Conservation (phyloP, 2,888 invertebrate species). For the Flexamia atlantica region DNA sequence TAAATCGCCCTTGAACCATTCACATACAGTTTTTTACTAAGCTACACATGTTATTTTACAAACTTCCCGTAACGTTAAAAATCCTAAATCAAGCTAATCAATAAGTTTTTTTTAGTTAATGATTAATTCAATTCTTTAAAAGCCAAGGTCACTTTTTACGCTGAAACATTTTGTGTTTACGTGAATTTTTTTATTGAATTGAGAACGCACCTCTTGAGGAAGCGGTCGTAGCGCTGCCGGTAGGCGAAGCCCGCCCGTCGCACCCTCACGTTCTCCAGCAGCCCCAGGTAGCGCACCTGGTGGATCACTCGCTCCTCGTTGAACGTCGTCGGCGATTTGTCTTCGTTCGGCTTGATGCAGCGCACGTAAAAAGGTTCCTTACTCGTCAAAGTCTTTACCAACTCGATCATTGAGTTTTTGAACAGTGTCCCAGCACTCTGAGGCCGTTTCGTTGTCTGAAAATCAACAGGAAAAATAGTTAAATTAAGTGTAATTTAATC, state of each 20-base stretch:
- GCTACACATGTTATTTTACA: too few relatives aligned
- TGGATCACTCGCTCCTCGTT: conserved; percentile 88
- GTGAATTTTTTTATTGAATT: too few relatives aligned
- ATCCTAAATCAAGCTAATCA: too few relatives aligned
- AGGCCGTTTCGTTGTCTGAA: conserved; percentile 95
- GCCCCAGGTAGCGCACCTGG: conserved; percentile 91
- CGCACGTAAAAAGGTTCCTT: conserved; percentile 98
- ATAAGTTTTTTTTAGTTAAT: too few relatives aligned
- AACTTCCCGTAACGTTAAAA: too few relatives aligned
- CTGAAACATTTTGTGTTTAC: too few relatives aligned
- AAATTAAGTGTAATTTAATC: too few relatives aligned
- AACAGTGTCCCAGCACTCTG: conserved; percentile 96
- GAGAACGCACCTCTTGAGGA: conserved; percentile 87
- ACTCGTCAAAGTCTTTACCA: conserved; percentile 91
- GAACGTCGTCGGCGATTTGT: conserved; percentile 91
- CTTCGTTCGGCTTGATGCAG: conserved; percentile 98
- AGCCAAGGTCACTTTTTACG: too few relatives aligned
- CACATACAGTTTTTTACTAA: too few relatives aligned
- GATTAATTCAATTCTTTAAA: too few relatives aligned
- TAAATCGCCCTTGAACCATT: too few relatives aligned
- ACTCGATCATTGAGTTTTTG: conserved; percentile 95
- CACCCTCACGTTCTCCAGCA: conserved; percentile 97
- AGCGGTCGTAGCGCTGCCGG: conserved; percentile 94
- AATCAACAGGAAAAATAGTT: too few relatives aligned
- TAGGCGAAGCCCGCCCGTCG: conserved; percentile 98